A percentile compares a stretch with the other conserved stretches of the same genome.
Evolutionary conservation across 2,797 vertebrate genomes (phyloP).

Genomic region (Gadopsis marmoratus): DNA sequence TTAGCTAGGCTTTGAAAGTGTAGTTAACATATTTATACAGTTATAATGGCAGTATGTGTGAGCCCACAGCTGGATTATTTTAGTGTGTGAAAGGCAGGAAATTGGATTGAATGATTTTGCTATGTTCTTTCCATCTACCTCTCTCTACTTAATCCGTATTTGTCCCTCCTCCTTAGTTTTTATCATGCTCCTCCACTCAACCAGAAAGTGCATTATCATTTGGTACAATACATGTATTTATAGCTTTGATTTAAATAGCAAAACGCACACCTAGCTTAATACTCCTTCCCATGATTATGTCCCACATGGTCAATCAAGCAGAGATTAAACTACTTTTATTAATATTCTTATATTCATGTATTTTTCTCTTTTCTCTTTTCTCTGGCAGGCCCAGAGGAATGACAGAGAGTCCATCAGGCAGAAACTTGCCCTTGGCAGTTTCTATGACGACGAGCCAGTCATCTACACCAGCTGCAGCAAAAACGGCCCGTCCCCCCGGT

Average conservation of each 20-base stretch:
- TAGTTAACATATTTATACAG: not conserved
- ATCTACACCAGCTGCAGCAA: constrained; percentile 97
- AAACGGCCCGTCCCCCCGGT: constrained; percentile 93
- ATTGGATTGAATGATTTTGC: constrained; percentile 18
- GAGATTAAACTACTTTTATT: constrained; percentile 18
- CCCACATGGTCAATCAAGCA: constrained; percentile 23
- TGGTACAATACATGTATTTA: constrained; percentile 12
- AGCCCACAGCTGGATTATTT: not conserved
- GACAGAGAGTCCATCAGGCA: constrained; percentile 98
- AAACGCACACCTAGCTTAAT: not conserved
- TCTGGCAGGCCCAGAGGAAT: constrained; percentile 94
- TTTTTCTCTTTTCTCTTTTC: constrained; percentile 37
- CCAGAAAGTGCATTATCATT: constrained; percentile 17
- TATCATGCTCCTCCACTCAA: not conserved
- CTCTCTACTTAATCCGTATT: not conserved
- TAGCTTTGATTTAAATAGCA: constrained; percentile 26
- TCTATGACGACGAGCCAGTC: constrained; percentile 98
- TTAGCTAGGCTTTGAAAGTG: constrained; percentile 4
- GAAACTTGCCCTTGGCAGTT: constrained; percentile 98
- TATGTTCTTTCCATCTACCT: constrained; percentile 15
- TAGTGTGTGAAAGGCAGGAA: constrained; percentile 8
- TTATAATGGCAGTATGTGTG: not conserved
- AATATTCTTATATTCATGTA: constrained; percentile 34
- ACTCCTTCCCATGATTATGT: not conserved
- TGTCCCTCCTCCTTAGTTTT: not conserved